Percentiles rank a stretch among this genome's conserved stretches.
Evolutionary conservation across 2,113 vertebrate species (phyloP).

Genomic region (Atrichornis clamosus): DNA sequence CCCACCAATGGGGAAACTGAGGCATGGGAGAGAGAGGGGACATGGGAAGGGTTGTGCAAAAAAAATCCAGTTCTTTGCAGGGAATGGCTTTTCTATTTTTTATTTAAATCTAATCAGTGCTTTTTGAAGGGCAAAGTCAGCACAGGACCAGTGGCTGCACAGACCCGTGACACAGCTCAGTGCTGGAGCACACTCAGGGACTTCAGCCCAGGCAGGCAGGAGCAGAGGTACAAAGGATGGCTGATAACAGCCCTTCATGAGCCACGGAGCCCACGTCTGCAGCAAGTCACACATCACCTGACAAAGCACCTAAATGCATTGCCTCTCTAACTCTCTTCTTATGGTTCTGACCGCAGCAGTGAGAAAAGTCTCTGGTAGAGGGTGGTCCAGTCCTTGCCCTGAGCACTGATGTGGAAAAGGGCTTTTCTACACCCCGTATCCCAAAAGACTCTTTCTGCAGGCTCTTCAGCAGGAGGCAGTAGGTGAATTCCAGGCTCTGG

Average conservation of each 20-base stretch:
- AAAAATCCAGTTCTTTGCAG: neutral
- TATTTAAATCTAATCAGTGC: neutral
- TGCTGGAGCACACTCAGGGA: fast-evolving
- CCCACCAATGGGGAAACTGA: neutral
- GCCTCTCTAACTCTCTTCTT: neutral
- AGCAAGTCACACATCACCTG: neutral
- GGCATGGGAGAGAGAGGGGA: neutral
- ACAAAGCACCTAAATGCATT: neutral
- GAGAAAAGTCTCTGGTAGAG: neutral
- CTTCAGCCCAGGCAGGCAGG: neutral
- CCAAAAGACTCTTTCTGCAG: neutral
- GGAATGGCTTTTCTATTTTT: neutral
- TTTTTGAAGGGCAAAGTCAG: neutral
- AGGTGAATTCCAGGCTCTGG: neutral
- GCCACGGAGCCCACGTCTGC: neutral
- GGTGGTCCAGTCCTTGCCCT: neutral
- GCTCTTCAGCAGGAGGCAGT: neutral
- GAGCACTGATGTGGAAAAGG: fast-evolving
- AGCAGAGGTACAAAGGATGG: neutral
- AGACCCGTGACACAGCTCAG: fast-evolving
- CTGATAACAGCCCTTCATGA: neutral
- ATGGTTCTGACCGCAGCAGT: neutral
- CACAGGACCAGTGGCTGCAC: fast-evolving
- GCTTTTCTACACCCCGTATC: neutral
- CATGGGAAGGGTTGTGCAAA: fast-evolving